These are phyloP conservation scores for Leptodactylus fuscus DNA, from an alignment of 2,113 vertebrate species.

Conservation along the genomic window DNA sequence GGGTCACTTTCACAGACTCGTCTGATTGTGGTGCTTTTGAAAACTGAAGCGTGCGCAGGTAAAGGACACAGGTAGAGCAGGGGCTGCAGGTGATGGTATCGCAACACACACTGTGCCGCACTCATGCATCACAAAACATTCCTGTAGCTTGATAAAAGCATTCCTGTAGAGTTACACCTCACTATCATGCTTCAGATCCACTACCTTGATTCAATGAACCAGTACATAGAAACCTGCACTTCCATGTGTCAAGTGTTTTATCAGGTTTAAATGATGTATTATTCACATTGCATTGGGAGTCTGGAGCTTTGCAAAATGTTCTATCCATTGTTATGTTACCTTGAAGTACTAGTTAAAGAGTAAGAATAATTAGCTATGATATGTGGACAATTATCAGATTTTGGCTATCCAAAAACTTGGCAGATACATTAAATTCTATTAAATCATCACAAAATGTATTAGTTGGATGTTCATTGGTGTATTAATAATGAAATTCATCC, in stretches of 20 bases:
- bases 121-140: not conserved
- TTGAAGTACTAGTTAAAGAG: not conserved
- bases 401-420: conserved; percentile 36
- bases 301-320: not conserved
- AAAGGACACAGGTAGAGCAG: not conserved
- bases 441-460: conserved; percentile 33
- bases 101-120: conserved; percentile 6
- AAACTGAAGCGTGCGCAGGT: not conserved
- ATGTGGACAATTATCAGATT: conserved; percentile 16
- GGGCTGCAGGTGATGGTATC: not conserved
- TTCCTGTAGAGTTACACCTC: conserved; percentile 30
- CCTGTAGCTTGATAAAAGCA: not conserved
- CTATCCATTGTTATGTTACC: not conserved
- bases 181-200: conserved; percentile 11
- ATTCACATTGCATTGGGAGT: not conserved
- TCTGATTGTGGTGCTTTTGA: not conserved
- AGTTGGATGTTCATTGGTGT: conserved; percentile 38
- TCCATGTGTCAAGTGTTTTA: conserved; percentile 24
- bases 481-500: conserved; percentile 32
- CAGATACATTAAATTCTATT: conserved; percentile 22
- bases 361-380: not conserved
- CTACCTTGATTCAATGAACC: conserved; percentile 45
- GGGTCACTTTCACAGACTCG: conserved; percentile 13
- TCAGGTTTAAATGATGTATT: not conserved
- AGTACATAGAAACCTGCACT: not conserved